Evolutionary conservation across 2,113 vertebrate genomes (phyloP).

Genomic region (Channa argus): DNA sequence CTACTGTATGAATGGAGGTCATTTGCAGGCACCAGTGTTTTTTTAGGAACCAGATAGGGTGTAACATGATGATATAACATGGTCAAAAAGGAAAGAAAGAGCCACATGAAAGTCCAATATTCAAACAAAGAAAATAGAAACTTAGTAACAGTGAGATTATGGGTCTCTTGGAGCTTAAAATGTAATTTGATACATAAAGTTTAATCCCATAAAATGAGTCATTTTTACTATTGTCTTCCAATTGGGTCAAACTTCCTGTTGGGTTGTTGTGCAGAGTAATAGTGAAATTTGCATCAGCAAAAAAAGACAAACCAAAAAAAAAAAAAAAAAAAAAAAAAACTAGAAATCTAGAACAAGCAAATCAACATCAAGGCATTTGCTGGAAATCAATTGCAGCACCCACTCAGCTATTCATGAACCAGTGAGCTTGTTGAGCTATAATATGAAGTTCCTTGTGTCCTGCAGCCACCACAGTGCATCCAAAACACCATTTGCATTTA

Average conservation of each 20-base stretch:
- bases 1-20: background rate
- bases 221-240: no score
- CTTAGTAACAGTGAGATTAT: background rate
- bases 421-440: slow-evolving; percentile 49
- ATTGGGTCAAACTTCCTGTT: no score
- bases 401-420: slow-evolving; percentile 47
- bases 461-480: slow-evolving; percentile 57
- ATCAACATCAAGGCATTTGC: slow-evolving; percentile 55
- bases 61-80: background rate
- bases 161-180: no score
- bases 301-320: background rate
- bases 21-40: background rate
- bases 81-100: background rate
- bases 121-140: no score
- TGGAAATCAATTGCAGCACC: slow-evolving; percentile 68
- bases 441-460: slow-evolving; percentile 69
- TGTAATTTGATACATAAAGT: no score
- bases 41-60: background rate
- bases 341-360: slow-evolving; percentile 41
- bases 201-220: no score
- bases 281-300: slow-evolving; percentile 35
- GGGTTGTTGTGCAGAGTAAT: slow-evolving; percentile 25
- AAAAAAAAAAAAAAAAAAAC: slow-evolving; percentile 12
- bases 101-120: background rate
- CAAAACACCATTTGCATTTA: slow-evolving; percentile 76